Conservation (phyloP, 2,797 vertebrate genomes). For the Mergus octosetaceus region DNA sequence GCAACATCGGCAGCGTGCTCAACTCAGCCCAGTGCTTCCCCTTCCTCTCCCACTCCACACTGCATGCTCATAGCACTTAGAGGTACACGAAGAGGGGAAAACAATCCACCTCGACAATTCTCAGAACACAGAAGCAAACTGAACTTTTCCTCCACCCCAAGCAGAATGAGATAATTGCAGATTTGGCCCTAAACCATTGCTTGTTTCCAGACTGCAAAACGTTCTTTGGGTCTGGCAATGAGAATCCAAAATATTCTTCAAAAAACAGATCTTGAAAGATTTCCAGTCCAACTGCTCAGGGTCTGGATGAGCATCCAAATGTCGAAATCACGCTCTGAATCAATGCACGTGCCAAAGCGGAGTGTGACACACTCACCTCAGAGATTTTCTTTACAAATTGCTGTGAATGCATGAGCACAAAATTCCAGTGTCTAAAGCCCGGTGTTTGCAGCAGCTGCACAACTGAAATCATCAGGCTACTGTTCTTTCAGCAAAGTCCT, state of each 20-base stretch:
- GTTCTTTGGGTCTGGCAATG: neutral
- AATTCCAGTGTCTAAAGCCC: neutral
- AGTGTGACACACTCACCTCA: neutral
- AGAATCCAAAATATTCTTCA: neutral
- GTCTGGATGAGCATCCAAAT: neutral
- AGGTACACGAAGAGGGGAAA: neutral
- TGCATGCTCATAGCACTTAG: fast-evolving
- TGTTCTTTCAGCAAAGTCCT: slow-evolving; percentile 12
- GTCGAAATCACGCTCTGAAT: neutral
- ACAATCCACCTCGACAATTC: neutral
- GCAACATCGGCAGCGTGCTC: neutral
- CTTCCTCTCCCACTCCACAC: neutral
- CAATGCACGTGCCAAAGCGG: fast-evolving
- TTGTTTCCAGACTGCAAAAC: neutral
- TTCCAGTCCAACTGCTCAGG: neutral
- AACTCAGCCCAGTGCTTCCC: neutral
- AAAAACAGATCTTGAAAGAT: neutral
- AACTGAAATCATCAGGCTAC: slow-evolving; percentile 46
- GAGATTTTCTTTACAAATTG: neutral
- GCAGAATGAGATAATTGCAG: neutral
- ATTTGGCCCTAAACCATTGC: neutral
- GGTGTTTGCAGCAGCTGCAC: slow-evolving; percentile 30
- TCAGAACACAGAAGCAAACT: neutral
- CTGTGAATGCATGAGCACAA: neutral
- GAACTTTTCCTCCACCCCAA: neutral